Evolutionary conservation across 1,140 invertebrate species (phyloP).

Genomic region (Intoshia linei): DNA sequence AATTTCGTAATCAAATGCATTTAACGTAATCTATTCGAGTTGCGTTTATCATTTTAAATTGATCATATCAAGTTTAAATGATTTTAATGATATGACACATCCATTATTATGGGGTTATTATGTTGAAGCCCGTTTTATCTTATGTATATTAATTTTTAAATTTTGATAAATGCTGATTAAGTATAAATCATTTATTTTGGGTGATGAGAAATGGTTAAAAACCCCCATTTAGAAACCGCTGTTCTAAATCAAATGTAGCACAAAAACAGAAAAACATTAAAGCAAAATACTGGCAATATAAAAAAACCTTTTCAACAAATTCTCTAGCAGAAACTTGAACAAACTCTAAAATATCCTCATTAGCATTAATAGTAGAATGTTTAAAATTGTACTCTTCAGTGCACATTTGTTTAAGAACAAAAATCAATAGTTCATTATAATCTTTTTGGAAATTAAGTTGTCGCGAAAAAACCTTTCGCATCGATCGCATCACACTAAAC

Average conservation of each 20-base stretch:
- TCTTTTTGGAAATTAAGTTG: neutral
- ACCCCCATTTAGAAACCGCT: neutral
- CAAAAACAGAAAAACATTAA: neutral
- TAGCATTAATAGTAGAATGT: neutral
- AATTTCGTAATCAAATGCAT: no score
- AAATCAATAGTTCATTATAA: neutral
- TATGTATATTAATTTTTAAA: no score
- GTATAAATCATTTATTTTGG: neutral
- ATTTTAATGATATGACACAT: no score
- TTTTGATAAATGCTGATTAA: no score
- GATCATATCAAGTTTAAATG: no score
- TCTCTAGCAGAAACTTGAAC: slow-evolving; percentile 67
- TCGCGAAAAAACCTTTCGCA: slow-evolving; percentile 41
- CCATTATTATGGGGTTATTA: no score
- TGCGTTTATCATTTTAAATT: no score
- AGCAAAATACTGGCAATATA: neutral
- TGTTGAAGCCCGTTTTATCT: no score
- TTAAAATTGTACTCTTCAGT: neutral
- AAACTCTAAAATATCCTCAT: slow-evolving; percentile 10
- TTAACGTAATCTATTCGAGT: no score
- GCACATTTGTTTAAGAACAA: neutral
- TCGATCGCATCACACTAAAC: slow-evolving; percentile 71
- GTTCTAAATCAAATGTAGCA: neutral
- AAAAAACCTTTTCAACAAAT: slow-evolving; percentile 36
- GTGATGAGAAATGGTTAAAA: neutral